These are phyloP conservation scores for Nematopogon swammerdamellus DNA, from an alignment of 2,888 invertebrate species.

Conservation along the genomic window DNA sequence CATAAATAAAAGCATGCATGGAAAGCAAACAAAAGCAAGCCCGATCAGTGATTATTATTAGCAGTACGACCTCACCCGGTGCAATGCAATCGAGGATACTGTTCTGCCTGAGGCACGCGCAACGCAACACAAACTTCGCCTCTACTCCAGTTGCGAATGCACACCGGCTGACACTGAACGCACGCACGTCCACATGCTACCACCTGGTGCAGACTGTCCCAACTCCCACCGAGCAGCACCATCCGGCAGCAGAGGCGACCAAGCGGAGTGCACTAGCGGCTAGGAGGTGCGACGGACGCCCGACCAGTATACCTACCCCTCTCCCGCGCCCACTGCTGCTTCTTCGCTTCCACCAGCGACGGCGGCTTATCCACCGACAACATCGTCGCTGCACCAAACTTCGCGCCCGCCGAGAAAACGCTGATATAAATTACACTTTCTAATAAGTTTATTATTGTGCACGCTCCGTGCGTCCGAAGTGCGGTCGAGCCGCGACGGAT, in stretches of 20 bases:
- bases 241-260: not conserved
- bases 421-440: slow-evolving; percentile 46
- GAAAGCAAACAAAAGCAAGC: too few relatives aligned
- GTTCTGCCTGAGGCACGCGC: too few relatives aligned
- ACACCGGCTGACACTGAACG: too few relatives aligned
- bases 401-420: slow-evolving; percentile 15
- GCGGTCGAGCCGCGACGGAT: too few relatives aligned
- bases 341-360: slow-evolving; percentile 82
- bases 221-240: not conserved
- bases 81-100: too few relatives aligned
- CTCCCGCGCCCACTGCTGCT: slow-evolving; percentile 91
- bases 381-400: slow-evolving; percentile 27
- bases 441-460: slow-evolving; percentile 19
- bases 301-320: slow-evolving; percentile 71
- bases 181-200: too few relatives aligned
- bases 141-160: too few relatives aligned
- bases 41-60: too few relatives aligned
- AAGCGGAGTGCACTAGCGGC: not conserved
- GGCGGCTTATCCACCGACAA: slow-evolving; percentile 48
- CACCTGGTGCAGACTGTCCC: not conserved
- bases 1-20: too few relatives aligned
- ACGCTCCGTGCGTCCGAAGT: not conserved
- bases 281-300: not conserved
- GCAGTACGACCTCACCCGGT: too few relatives aligned
- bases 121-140: too few relatives aligned